phyloP scores from a whole-genome alignment of 1,140 invertebrate genomes.

The Drosophila malerkotliana region DNA sequence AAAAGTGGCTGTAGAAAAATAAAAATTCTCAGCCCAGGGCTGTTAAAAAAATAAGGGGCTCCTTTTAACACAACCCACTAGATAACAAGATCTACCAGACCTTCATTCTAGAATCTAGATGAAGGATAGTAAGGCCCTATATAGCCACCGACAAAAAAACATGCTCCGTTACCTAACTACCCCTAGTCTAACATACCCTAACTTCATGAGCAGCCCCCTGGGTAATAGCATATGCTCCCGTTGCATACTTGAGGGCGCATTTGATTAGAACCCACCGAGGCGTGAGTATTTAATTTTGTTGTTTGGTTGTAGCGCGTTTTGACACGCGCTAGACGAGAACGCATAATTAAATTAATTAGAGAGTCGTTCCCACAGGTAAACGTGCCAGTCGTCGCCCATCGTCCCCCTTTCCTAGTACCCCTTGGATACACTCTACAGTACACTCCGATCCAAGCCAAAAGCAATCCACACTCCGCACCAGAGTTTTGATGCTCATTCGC shows the following conservation, averaged over 20 bases:
- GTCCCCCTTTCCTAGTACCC: neutral
- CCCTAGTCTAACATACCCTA: constrained; percentile 9
- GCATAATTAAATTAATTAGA: constrained; percentile 81
- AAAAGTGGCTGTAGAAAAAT: too few species aligned
- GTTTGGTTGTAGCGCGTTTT: constrained; percentile 56
- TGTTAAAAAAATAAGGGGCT: too few species aligned
- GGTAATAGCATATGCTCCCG: constrained; percentile 38
- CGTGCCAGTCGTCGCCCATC: constrained; percentile 3
- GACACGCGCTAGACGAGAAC: constrained; percentile 73
- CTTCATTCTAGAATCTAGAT: too few species aligned
- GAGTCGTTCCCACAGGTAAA: constrained; percentile 75
- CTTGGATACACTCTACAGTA: neutral
- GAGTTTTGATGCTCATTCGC: constrained; percentile 71
- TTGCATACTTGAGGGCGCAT: constrained; percentile 77
- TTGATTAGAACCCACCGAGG: constrained; percentile 69
- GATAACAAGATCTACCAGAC: too few species aligned
- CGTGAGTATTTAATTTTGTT: constrained; percentile 76
- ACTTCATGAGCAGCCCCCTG: too few species aligned
- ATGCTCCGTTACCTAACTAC: too few species aligned
- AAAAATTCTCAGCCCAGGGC: too few species aligned
- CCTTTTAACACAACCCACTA: too few species aligned
- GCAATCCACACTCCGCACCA: constrained; percentile 5
- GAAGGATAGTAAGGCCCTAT: too few species aligned
- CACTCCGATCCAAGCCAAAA: constrained; percentile 16
- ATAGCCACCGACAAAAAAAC: too few species aligned